These are phyloP conservation scores for Machaerirhynchus nigripectus DNA, from an alignment of 2,113 vertebrate species.

Conservation along the genomic window DNA sequence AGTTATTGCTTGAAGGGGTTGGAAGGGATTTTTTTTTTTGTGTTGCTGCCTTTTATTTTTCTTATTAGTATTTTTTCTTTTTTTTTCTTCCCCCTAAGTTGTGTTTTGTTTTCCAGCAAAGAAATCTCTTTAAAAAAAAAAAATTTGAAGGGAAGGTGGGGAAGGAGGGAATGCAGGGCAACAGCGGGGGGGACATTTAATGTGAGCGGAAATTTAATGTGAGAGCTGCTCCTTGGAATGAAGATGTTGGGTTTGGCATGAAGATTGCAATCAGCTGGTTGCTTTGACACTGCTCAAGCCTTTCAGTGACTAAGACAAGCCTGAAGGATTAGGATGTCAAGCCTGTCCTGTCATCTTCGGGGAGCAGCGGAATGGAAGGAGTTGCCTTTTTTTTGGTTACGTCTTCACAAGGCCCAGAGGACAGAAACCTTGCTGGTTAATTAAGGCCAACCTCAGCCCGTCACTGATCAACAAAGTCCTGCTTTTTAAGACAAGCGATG, in stretches of 20 bases:
- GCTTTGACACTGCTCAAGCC: constrained; percentile 68
- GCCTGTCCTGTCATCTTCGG: constrained; percentile 73
- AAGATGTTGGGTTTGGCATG: constrained; percentile 76
- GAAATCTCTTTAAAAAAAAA: not conserved
- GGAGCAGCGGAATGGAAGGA: not conserved
- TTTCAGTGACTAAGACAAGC: constrained; percentile 75
- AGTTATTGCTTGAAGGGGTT: constrained; percentile 55
- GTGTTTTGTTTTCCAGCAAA: constrained; percentile 5
- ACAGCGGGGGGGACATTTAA: not conserved
- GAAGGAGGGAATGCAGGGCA: not conserved
- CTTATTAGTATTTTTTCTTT: not conserved
- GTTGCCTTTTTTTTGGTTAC: constrained; percentile 43
- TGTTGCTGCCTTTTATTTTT: not conserved
- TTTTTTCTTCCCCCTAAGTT: not conserved
- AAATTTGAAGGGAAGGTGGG: not conserved
- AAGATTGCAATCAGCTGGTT: constrained; percentile 68
- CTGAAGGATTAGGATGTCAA: constrained; percentile 82
- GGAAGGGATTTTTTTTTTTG: not conserved
- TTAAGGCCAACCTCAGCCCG: constrained; percentile 15
- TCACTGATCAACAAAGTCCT: constrained; percentile 31
- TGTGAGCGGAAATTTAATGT: constrained; percentile 62
- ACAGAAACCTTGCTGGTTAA: constrained; percentile 26
- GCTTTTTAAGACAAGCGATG: constrained; percentile 41
- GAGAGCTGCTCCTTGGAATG: constrained; percentile 65
- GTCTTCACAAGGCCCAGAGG: constrained; percentile 28